Evolutionary conservation across 2,797 vertebrate genomes (phyloP), one percentile per base, ranked within the genome.

Genomic region (Tachyglossus aculeatus): DNA sequence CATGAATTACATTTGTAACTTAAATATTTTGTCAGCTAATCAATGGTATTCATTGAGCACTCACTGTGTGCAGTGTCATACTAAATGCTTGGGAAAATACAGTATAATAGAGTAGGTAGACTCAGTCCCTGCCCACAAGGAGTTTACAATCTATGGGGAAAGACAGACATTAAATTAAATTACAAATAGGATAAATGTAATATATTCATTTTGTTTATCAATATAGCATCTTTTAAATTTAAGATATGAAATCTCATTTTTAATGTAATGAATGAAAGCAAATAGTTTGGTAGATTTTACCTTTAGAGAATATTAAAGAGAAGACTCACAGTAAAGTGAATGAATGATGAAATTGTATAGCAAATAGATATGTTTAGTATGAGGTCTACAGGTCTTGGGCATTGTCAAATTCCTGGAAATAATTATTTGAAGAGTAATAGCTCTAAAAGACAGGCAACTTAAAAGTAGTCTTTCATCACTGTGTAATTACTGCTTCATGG

Each of bases 251-350:
- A 21, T 67, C 36, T 87, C 80, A 3, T 1, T 33, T 86, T 82
- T 85, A 65, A 70, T 74, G n/a, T 69, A 78, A 59, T 78, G 85
- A 55, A 71, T 61, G 47, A 48, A 6, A 70, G 13, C 57, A 85
- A 73, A 62, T 2, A 71, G 19, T n/a, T 70, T 14, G 22, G 2
- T 61, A 19, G 32, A 9, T 45, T 59, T 13, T 71, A 4, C 80
- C 74, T 6, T 50, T 12, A 67, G 41, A 40, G 34, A 34, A 71
- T 48, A 32, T 45, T 65, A 40, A 69, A 57, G 43, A 79, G 12
- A 38, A 29, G 21, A 31, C 52, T 71, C 59, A 37, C 22, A 19
- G 47, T 33, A 77, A 76, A 61, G 52, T 74, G 58, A 74, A 54
- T 74, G 12, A 16, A 31, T 81, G 45, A 27, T 40, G 55, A 22